phyloP scores from a whole-genome alignment of 1,140 invertebrate species.

The Nixonia krombeini region DNA sequence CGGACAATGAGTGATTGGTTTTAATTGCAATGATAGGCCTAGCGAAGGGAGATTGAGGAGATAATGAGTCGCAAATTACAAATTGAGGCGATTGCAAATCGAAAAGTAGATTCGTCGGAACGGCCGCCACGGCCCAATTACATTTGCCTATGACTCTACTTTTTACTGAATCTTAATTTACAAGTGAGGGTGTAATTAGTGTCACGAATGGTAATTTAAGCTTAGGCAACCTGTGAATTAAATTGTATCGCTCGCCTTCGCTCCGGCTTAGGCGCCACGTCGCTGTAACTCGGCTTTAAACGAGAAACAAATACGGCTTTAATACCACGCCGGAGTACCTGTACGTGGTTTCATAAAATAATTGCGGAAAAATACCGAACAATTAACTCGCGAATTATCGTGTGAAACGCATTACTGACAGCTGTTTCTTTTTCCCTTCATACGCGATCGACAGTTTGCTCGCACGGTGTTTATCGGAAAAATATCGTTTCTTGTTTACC shows the following conservation, averaged over 20 bases:
- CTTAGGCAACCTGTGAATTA: slow-evolving; percentile 53
- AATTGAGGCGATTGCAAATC: slow-evolving; percentile 27
- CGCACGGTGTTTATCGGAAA: no score
- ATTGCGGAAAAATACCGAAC: slow-evolving; percentile 11
- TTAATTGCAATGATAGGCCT: slow-evolving; percentile 31
- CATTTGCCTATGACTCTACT: slow-evolving; percentile 33
- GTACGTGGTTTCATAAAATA: slow-evolving; percentile 16
- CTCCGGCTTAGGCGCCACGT: slow-evolving; percentile 19
- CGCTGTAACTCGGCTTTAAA: slow-evolving; percentile 8
- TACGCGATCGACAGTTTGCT: no score
- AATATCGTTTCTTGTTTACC: no score
- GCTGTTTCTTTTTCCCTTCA: no score
- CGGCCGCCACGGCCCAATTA: slow-evolving; percentile 13
- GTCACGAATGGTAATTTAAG: slow-evolving; percentile 43
- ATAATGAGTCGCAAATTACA: slow-evolving; percentile 27
- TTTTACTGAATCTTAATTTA: slow-evolving; percentile 54
- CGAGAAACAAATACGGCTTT: slow-evolving; percentile 22
- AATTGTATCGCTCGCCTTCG: slow-evolving; percentile 41
- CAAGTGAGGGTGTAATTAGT: slow-evolving; percentile 52
- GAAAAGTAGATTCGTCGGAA: slow-evolving; percentile 8
- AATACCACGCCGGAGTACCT: not conserved
- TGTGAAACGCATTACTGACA: slow-evolving; percentile 24
- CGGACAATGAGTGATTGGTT: slow-evolving; percentile 1
- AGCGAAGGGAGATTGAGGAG: not conserved
- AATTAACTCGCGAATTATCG: slow-evolving; percentile 19